Base-by-base conservation (phyloP, 2,888 invertebrate species). In the Diarsia mendica region DNA sequence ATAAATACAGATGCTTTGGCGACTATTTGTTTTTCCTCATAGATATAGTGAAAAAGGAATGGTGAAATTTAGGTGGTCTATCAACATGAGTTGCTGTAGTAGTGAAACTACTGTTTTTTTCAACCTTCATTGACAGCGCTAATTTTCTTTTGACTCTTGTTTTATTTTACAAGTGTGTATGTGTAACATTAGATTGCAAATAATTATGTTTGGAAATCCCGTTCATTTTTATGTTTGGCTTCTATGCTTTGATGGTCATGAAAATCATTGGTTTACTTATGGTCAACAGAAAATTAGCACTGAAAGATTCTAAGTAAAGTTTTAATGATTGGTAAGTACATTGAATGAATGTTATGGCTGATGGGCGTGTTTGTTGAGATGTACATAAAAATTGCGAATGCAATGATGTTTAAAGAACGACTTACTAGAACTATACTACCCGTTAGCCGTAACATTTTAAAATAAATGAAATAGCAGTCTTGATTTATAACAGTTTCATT, bases 301-400 rank as follows among this genome's bases (percentile, higher is more conserved):
- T 53, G n/a, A 33, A 39, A 51, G 20, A 51, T 76, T 77, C 23
- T 20, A 28, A 46, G 23, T 72, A 61, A 61, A 53, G 48, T 44
- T 76, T 55, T 39, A n/a, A 28, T 80, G 55, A 63, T 63, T 53
- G 81, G 81, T 77, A 75, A 81, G 77, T 77, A 81, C 20, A 48
- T 61, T 80, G 33, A 76, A 75, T 80, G 33, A 76, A 75, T 78
- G 55, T 55, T 10, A 61, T 77, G 46, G 61, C 28, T 61, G 51
- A 60, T 51, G 46, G n/a, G 46, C 46, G 20, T 71, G 51, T 79
- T 79, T 23, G 46, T 74, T 55, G 39, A 53, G 46, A 39, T 53
- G n/a, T 13, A 49, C 15, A 20, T 44, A 44, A 11, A 72, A 18
- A 60, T 20, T 6, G 39, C 18, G 20, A 72, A 72, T 44, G 15